Conservation (phyloP, 2,113 vertebrate genomes). For the Pseudonaja textilis region DNA sequence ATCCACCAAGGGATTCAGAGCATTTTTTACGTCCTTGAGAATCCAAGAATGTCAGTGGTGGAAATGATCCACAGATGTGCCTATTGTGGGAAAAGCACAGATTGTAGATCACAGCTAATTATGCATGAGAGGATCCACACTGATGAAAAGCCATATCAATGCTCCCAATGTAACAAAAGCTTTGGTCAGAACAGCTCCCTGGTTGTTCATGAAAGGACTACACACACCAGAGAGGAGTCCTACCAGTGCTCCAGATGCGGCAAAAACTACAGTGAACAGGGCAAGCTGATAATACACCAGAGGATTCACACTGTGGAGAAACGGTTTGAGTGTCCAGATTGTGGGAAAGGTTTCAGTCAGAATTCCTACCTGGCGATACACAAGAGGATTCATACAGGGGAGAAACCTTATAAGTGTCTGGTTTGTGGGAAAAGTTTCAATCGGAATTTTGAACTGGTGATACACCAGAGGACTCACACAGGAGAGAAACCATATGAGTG, state of each 20-base stretch:
- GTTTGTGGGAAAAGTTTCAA: too few relatives aligned
- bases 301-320: not conserved
- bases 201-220: not conserved
- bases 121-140: not conserved
- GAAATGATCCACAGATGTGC: not conserved
- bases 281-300: not conserved
- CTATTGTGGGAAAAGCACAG: not conserved
- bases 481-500: too few relatives aligned
- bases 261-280: not conserved
- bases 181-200: not conserved
- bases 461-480: too few relatives aligned
- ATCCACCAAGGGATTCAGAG: not conserved
- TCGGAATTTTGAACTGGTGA: too few relatives aligned
- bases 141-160: not conserved
- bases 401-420: not conserved
- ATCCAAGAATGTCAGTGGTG: not conserved
- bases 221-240: not conserved
- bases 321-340: not conserved
- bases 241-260: not conserved
- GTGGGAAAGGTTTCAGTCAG: not conserved
- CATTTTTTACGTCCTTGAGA: not conserved
- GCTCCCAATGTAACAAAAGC: not conserved
- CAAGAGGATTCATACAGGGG: not conserved
- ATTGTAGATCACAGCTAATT: not conserved
- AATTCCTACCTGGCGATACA: not conserved